These are phyloP conservation scores for Meloidogyne floridensis DNA, from an alignment of 1,140 invertebrate species.

Conservation along the genomic window DNA sequence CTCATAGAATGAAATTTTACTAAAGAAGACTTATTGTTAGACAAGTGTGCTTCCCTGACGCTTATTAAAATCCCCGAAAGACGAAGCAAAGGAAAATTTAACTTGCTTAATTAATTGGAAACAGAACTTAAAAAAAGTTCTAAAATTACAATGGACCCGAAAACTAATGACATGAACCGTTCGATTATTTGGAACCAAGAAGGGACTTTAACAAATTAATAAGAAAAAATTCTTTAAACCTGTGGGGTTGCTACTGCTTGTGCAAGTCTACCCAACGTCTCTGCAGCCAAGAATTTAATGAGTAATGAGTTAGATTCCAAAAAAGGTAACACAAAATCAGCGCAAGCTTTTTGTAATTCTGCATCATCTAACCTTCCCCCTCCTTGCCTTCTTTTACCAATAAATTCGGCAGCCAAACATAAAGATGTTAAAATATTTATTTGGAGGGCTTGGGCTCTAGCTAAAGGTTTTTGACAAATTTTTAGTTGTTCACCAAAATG, in stretches of 20 bases:
- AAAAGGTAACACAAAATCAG: conserved; percentile 69
- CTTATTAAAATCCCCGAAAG: too few species aligned
- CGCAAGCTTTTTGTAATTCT: conserved; percentile 54
- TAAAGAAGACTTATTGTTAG: too few species aligned
- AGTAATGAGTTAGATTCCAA: conserved; percentile 68
- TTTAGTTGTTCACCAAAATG: conserved; percentile 92
- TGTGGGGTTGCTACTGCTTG: conserved; percentile 80
- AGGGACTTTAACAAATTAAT: too few species aligned
- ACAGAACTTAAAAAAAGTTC: too few species aligned
- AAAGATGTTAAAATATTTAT: conserved; percentile 94
- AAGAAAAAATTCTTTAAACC: conserved; percentile 15
- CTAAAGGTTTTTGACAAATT: conserved; percentile 65
- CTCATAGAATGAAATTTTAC: too few species aligned
- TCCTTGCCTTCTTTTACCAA: conserved; percentile 70
- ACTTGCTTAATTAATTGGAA: too few species aligned
- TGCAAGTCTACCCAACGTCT: conserved; percentile 84
- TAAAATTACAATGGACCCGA: too few species aligned
- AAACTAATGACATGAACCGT: too few species aligned
- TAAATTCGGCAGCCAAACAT: conserved; percentile 79
- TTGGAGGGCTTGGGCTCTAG: conserved; percentile 69
- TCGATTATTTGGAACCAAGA: too few species aligned
- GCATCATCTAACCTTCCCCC: conserved; percentile 39
- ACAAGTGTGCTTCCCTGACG: too few species aligned
- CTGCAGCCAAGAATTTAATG: conserved; percentile 78
- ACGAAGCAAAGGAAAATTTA: too few species aligned